Base-by-base conservation (phyloP, 2,888 invertebrate species). In the Rhabditophanes sp. region DNA sequence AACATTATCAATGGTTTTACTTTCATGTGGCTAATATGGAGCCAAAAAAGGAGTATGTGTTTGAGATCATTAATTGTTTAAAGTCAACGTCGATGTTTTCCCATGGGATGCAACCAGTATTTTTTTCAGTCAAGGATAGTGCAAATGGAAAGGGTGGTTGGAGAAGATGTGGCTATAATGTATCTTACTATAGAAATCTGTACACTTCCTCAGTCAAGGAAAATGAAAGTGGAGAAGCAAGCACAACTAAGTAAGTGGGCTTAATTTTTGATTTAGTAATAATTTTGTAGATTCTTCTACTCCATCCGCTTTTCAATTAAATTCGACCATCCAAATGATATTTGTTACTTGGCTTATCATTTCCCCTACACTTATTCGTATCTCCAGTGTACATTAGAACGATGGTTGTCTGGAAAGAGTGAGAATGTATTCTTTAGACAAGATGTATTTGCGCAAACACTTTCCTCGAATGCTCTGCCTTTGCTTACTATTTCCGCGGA, bases 1-100 rank as follows among this genome's bases (percentile, higher is more conserved):
- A 75, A 39, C 77, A 82, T 44, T 78, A 78, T 62, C 81, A 82
- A 59, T 83, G 83, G 83, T 83, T 83, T 68, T 84, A 83, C 68
- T 83, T 83, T 12, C 30, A 50, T 46, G 49, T 83, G n/a, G 67
- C 68, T 44, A 78, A 79, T 65, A 81, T 80, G 77, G 68, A 73
- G 35, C 74, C 76, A 33, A 73, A 73, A 35, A 70, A 72, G 3
- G 72, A 75, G 0, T 83, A 83, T 65, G 74, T 76, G 25, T 82
- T 83, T 69, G 82, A 82, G 65, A 79, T 83, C 33, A 75, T 82
- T 53, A 83, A 83, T 69, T 81, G 80, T 67, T 78, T 82, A 63
- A 83, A 82, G 66, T 75, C 76, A 23, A 79, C 80, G 64, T 81
- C 81, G 53, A 80, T 82, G 68, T 82, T 81, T 66, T 80, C 81